Conservation (phyloP, 35 echinoderm and acorn worm species). For the Ophioderma brevispina region DNA sequence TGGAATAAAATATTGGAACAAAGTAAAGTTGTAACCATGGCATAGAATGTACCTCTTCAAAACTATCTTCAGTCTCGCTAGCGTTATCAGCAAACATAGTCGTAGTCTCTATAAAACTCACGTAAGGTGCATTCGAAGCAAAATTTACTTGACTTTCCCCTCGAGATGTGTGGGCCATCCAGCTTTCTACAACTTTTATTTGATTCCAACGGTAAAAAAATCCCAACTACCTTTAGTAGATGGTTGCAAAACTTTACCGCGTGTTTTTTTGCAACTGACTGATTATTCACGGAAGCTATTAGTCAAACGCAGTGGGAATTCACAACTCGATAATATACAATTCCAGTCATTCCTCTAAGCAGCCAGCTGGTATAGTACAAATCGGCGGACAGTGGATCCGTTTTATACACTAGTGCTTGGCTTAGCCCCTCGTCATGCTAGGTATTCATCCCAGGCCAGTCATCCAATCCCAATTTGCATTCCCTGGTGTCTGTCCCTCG, state of each 20-base stretch:
- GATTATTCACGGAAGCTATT: too few species aligned
- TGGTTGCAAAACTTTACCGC: too few species aligned
- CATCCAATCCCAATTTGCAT: neutral
- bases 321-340: too few species aligned
- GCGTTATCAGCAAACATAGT: neutral
- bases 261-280: too few species aligned
- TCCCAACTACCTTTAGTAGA: too few species aligned
- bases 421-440: neutral
- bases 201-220: too few species aligned
- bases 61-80: neutral
- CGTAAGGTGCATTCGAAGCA: neutral
- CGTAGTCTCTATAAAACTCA: neutral
- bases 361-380: neutral
- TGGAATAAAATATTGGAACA: slow-evolving; percentile 39
- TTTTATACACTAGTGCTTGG: slow-evolving; percentile 4
- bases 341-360: too few species aligned
- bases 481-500: neutral
- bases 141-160: neutral
- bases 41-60: neutral
- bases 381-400: neutral
- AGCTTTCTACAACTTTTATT: too few species aligned
- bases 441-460: neutral
- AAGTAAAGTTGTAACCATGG: slow-evolving; percentile 16
- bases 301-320: too few species aligned
- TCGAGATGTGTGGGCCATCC: too few species aligned